A percentile compares a stretch with the other conserved stretches of the same genome.
Evolutionary conservation across 2,797 vertebrate genomes (phyloP).

Genomic region (Darevskia nairensis): DNA sequence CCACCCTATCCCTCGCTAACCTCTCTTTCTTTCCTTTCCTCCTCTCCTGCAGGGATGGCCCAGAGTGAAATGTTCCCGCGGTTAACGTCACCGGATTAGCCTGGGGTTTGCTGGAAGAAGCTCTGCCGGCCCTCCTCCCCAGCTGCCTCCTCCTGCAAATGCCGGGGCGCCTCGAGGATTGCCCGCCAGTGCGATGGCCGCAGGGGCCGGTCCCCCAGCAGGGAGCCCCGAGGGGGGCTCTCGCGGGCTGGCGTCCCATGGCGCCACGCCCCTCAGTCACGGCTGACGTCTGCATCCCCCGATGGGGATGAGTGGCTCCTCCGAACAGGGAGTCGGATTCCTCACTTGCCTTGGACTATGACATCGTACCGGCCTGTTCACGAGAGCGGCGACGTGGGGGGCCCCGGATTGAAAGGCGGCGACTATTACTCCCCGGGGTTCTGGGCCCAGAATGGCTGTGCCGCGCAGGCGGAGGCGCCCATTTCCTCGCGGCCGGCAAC

Average conservation of each 20-base stretch:
- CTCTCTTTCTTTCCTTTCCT: not conserved
- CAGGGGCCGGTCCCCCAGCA: conserved; percentile 39
- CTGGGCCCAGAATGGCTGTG: conserved; percentile 75
- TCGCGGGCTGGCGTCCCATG: not conserved
- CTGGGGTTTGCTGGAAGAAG: fast-evolving
- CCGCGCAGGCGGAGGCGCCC: conserved; percentile 56
- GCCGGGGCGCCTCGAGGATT: not conserved
- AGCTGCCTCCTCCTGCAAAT: no score
- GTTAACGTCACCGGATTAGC: fast-evolving
- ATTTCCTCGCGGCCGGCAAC: conserved; percentile 75
- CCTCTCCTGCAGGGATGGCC: conserved; percentile 48
- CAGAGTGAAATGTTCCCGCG: fast-evolving
- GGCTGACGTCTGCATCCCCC: conserved; percentile 41
- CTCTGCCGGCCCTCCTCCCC: no score
- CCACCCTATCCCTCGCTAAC: no score
- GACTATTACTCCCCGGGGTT: conserved; percentile 73
- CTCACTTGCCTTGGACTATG: conserved; percentile 72
- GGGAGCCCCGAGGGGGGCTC: conserved; percentile 17
- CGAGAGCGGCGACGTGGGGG: conserved; percentile 72
- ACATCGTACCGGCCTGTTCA: conserved; percentile 74
- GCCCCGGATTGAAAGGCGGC: conserved; percentile 50
- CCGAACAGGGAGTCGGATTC: conserved; percentile 47
- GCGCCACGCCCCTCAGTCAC: conserved; percentile 42
- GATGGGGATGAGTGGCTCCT: conserved; percentile 41
- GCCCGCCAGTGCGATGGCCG: conserved; percentile 44